phyloP scores from a whole-genome alignment of 2,888 invertebrate genomes.

The Cantharis flavilabris region DNA sequence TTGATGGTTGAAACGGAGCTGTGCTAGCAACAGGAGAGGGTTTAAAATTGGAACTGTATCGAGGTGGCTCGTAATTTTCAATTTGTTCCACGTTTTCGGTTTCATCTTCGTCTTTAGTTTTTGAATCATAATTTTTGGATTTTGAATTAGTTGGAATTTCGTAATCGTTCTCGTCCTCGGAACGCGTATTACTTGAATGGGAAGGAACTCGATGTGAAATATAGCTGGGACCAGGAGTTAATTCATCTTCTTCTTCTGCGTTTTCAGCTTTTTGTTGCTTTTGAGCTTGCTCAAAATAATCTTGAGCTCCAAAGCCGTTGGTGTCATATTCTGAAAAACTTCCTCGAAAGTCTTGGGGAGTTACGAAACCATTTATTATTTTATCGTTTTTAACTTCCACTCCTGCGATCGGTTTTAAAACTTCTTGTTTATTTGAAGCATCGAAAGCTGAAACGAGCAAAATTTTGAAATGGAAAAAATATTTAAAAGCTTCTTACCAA shows the following conservation, averaged over 20 bases:
- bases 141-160: constrained; percentile 1
- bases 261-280: constrained; percentile 31
- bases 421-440: constrained; percentile 29
- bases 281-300: constrained; percentile 51
- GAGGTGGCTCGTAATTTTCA: neutral
- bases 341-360: constrained; percentile 7
- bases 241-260: constrained; percentile 28
- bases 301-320: constrained; percentile 42
- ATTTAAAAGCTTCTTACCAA: constrained; percentile 44
- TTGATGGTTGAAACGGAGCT: constrained; percentile 5
- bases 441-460: constrained; percentile 6
- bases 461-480: neutral
- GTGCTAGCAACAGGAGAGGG: neutral
- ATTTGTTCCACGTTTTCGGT: neutral
- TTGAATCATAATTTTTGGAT: neutral
- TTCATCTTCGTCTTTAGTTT: constrained; percentile 3
- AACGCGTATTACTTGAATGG: constrained; percentile 7
- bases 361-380: constrained; percentile 4
- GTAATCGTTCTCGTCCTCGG: constrained; percentile 5
- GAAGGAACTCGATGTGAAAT: constrained; percentile 46
- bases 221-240: constrained; percentile 47
- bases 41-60: constrained; percentile 1
- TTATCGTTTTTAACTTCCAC: neutral
- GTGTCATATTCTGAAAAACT: constrained; percentile 6
- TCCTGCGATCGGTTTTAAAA: constrained; percentile 22